Conservation (phyloP, 1,140 invertebrate species). For the Limonius californicus region DNA sequence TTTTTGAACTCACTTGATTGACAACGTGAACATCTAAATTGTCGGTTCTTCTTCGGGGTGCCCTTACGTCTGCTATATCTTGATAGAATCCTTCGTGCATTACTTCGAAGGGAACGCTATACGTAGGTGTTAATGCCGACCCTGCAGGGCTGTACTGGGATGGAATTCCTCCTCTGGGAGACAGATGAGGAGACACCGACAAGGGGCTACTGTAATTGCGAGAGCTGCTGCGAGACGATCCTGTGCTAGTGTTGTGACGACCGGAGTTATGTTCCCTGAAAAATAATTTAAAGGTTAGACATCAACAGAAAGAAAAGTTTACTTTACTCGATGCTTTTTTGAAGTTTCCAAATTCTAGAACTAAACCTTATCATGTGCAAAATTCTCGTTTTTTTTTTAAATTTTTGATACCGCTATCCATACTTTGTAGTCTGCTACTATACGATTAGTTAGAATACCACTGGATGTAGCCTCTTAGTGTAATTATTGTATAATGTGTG, state of each 20-base stretch:
- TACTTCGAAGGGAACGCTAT: constrained; percentile 38
- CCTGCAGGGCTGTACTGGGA: constrained; percentile 36
- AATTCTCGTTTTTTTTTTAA: too few relatives aligned
- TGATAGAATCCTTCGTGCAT: constrained; percentile 40
- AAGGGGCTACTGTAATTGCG: constrained; percentile 44
- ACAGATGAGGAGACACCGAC: constrained; percentile 44
- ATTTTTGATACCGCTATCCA: too few relatives aligned
- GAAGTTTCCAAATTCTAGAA: too few relatives aligned
- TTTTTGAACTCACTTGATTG: constrained; percentile 36
- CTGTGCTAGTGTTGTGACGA: constrained; percentile 37
- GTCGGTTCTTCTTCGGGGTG: constrained; percentile 4
- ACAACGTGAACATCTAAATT: constrained; percentile 40
- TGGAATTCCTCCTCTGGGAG: constrained; percentile 33
- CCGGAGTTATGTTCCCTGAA: constrained; percentile 35
- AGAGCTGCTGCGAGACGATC: constrained; percentile 39
- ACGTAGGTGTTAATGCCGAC: constrained; percentile 38
- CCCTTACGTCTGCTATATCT: constrained; percentile 18
- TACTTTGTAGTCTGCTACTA: too few relatives aligned
- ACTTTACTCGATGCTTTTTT: too few relatives aligned
- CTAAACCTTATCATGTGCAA: too few relatives aligned
- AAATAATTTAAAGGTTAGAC: too few relatives aligned
- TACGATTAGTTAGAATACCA: too few relatives aligned
- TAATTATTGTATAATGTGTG: too few relatives aligned
- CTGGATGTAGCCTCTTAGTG: too few relatives aligned
- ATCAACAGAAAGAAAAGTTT: too few relatives aligned